Percentiles rank a stretch among this genome's conserved stretches.
Evolutionary conservation across 2,113 vertebrate genomes (phyloP).

Genomic region (Atherinomorus stipes): DNA sequence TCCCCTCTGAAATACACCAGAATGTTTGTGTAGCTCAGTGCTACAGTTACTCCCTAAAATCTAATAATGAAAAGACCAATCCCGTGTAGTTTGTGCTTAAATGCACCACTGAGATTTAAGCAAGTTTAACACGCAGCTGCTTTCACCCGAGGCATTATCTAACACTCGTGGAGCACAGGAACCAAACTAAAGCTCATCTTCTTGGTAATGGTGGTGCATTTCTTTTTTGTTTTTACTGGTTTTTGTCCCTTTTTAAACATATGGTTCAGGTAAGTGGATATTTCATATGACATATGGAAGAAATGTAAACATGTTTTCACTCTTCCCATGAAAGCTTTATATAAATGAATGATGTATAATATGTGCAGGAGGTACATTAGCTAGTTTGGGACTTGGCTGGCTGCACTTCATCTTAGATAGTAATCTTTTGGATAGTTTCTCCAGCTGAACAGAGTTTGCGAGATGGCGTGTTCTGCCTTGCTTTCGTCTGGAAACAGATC

Average conservation of each 20-base stretch:
- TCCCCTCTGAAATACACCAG: conserved; percentile 32
- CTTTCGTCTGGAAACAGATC: neutral
- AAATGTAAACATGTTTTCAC: neutral
- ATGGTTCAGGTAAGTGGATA: neutral
- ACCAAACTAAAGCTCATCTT: neutral
- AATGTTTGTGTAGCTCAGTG: conserved; percentile 32
- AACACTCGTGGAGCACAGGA: conserved; percentile 8
- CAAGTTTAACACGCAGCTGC: conserved; percentile 5
- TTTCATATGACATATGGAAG: neutral
- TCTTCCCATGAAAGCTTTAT: neutral
- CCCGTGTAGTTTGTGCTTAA: conserved; percentile 45
- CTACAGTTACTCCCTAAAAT: conserved; percentile 37
- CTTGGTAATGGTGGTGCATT: neutral
- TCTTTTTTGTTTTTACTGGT: neutral
- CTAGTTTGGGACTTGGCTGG: neutral
- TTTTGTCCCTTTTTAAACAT: neutral
- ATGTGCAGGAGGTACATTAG: neutral
- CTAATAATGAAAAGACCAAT: conserved; percentile 57
- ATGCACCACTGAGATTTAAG: conserved; percentile 31
- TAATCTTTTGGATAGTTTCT: neutral
- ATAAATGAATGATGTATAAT: neutral
- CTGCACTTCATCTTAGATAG: neutral
- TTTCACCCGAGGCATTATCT: conserved; percentile 20
- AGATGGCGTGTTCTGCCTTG: neutral
- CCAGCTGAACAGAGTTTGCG: conserved; percentile 7